Base-by-base conservation (phyloP, 2,113 vertebrate genomes). In the Nothoprocta perdicaria region DNA sequence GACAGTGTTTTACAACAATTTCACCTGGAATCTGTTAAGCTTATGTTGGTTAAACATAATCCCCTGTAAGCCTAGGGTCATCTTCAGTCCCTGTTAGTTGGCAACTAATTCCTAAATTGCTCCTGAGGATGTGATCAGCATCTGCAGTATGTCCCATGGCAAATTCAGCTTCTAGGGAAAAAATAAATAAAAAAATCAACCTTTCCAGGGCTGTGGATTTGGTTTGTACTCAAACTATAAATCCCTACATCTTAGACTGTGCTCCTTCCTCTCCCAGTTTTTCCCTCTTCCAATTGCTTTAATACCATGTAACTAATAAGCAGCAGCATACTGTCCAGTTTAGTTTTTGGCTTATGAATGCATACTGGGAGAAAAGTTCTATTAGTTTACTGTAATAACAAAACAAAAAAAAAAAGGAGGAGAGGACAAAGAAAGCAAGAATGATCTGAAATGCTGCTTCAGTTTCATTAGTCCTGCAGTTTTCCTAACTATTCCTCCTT, bases 371-470 rank as follows among this genome's bases (percentile, higher is more conserved):
- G 81, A 58, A 90, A 92, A 89, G 68, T 96, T 0, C 0, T 92
- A 86, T 96, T 92, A 96, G 96, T 92, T 84, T 94, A 63, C 62
- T 92, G 61, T 92, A 78, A 82, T 93, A 94, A 89, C 91, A 84
- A 73, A 94, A 89, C 91, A 84, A 73, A 90, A 87, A 48, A 48
- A 11, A 11, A 22, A 10, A 2, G 48, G 21, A 21, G 48, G 48
- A 10, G 48, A 48, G 21, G 69, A 72, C 71, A 90, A 35, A 82
- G 67, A 81, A 92, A 95, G 55, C 72, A 76, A 45, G n/a, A 24
- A 2, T 38, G 43, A 90, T 87, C 58, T 0, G 7, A 94, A 58
- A 52, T 90, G 66, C 50, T 84, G 75, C 63, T 94, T 92, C 65
- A 0, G 0, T 75, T 86, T 21, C 66, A 27, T 83, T 53, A 57